Conservation (phyloP, 2,113 vertebrate species). For the Dasyurus viverrinus region DNA sequence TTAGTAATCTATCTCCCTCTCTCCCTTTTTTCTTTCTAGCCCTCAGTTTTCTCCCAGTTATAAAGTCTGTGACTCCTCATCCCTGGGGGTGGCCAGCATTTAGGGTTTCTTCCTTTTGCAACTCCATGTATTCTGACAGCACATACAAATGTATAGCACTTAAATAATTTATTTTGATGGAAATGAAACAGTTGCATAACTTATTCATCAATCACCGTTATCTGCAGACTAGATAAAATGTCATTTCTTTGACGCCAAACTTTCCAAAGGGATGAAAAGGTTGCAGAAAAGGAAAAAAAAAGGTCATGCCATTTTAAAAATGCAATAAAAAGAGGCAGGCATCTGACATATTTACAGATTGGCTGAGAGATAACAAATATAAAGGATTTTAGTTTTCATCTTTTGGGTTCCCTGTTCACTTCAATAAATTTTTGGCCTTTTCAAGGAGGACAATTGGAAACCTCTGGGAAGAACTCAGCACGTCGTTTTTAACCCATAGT, state of each 20-base stretch:
- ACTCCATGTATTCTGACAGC: background rate
- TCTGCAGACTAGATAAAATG: slow-evolving; percentile 16
- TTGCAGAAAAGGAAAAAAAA: background rate
- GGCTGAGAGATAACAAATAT: background rate
- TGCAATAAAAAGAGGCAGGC: background rate
- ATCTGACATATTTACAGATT: background rate
- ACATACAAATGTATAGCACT: background rate
- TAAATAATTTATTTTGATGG: slow-evolving; percentile 59
- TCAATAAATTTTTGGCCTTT: background rate
- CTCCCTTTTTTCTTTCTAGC: background rate
- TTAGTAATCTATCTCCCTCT: background rate
- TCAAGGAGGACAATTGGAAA: background rate
- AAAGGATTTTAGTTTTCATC: background rate
- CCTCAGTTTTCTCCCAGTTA: background rate
- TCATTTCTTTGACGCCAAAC: slow-evolving; percentile 45
- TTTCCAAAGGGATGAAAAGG: background rate
- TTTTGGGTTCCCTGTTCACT: background rate
- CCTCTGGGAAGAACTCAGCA: background rate
- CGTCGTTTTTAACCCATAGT: background rate
- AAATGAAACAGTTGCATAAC: slow-evolving; percentile 31
- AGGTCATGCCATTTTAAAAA: background rate
- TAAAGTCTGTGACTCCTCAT: background rate
- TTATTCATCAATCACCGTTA: slow-evolving; percentile 48
- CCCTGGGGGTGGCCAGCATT: background rate
- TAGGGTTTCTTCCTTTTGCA: background rate